These are phyloP conservation scores for Tuta absoluta DNA, from an alignment of 2,888 invertebrate species.

Conservation along the genomic window DNA sequence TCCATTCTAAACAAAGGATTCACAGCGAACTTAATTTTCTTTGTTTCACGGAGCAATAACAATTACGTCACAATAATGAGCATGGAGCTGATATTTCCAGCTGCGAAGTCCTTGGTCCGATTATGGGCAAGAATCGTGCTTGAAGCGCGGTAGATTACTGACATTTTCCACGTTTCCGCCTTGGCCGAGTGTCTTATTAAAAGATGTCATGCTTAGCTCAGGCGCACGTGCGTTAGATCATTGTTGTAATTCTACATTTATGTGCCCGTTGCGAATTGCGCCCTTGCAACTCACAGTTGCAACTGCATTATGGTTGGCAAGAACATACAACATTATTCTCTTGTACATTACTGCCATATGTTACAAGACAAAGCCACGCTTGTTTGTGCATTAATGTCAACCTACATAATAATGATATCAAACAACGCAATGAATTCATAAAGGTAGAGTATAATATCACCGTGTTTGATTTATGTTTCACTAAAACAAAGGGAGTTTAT, in stretches of 20 bases:
- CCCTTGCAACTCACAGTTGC: conserved; percentile 17
- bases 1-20: conserved; percentile 52
- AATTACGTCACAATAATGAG: conserved; percentile 76
- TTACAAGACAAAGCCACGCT: conserved; percentile 26
- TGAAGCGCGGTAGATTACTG: conserved; percentile 70
- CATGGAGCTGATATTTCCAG: conserved; percentile 75
- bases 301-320: conserved; percentile 1
- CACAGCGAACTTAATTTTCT: conserved; percentile 63
- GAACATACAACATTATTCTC: conserved; percentile 6
- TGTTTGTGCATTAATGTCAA: conserved; percentile 26
- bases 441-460: conserved; percentile 29
- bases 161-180: conserved; percentile 79
- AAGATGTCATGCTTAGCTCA: conserved; percentile 68
- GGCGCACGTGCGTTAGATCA: conserved; percentile 57
- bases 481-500: conserved; percentile 38
- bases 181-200: conserved; percentile 66
- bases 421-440: conserved; percentile 26
- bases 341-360: conserved; percentile 19
- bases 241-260: conserved; percentile 25
- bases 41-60: conserved; percentile 68
- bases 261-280: not conserved
- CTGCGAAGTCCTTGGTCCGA: conserved; percentile 78
- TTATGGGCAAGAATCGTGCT: conserved; percentile 79
- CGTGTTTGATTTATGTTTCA: conserved; percentile 33
- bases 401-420: conserved; percentile 20